A percentile compares a stretch with the other conserved stretches of the same genome.
Evolutionary conservation across 2,797 vertebrate species (phyloP).

Genomic region (Enteromius afrohamiltoni): DNA sequence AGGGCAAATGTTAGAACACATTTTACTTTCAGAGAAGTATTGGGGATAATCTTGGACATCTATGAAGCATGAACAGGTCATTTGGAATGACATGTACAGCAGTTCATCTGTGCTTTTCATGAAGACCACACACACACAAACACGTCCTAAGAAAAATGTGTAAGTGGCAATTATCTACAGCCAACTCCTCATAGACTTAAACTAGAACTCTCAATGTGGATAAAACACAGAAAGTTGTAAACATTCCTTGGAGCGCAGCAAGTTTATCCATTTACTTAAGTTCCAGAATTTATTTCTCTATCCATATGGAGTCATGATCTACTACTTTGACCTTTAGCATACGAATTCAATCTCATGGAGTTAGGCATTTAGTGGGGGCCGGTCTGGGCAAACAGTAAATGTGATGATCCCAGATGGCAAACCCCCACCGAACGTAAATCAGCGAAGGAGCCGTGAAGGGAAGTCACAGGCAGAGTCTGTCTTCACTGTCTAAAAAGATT

Average conservation of each 20-base stretch:
- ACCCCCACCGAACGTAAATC: constrained; percentile 42
- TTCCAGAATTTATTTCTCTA: constrained; percentile 26
- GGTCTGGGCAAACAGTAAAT: constrained; percentile 19
- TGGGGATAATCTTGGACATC: constrained; percentile 39
- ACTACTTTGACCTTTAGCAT: constrained; percentile 58
- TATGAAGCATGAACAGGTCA: constrained; percentile 44
- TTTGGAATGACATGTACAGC: constrained; percentile 31
- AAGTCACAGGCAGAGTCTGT: constrained; percentile 57
- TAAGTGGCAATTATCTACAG: constrained; percentile 42
- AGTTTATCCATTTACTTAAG: constrained; percentile 38
- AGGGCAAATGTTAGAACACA: constrained; percentile 38
- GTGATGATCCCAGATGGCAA: constrained; percentile 40
- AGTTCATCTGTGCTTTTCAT: constrained; percentile 34
- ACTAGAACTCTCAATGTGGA: constrained; percentile 10
- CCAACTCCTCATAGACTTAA: constrained; percentile 15
- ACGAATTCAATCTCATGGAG: constrained; percentile 47
- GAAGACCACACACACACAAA: constrained; percentile 5
- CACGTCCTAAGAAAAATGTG: background rate
- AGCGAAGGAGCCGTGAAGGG: constrained; percentile 30
- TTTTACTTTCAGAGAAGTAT: constrained; percentile 43
- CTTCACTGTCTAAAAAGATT: constrained; percentile 70
- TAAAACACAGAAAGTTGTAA: constrained; percentile 10
- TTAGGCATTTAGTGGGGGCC: constrained; percentile 43
- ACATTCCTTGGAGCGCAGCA: background rate
- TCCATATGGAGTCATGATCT: constrained; percentile 50